Conservation (phyloP, 2,888 invertebrate species). For the Eustalomyia histrio region DNA sequence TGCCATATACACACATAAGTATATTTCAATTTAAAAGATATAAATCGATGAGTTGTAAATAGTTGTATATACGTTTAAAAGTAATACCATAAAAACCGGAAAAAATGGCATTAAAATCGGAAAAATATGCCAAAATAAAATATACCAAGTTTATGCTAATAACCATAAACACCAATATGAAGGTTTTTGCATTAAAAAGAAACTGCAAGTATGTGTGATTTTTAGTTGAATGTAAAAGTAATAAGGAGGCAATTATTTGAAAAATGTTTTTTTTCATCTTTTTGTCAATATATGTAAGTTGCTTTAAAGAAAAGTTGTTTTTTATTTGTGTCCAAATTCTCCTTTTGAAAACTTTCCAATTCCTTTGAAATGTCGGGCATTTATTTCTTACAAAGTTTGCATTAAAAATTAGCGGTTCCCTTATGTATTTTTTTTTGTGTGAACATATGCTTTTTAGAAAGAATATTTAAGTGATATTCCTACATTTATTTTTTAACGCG, state of each 20-base stretch:
- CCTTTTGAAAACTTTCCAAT: too few species aligned
- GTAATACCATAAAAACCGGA: background rate
- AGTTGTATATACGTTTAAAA: background rate
- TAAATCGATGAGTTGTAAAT: conserved; percentile 47
- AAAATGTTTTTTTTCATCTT: too few species aligned
- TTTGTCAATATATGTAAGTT: too few species aligned
- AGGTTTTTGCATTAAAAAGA: background rate
- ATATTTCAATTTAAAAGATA: conserved; percentile 20
- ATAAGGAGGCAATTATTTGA: too few species aligned
- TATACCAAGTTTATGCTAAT: conserved; percentile 40
- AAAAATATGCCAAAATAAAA: conserved; percentile 13
- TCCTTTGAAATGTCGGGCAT: too few species aligned
- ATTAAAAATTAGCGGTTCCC: background rate
- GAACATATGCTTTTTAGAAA: background rate
- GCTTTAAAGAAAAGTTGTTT: too few species aligned
- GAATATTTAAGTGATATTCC: conserved; percentile 10
- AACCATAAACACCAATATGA: conserved; percentile 28
- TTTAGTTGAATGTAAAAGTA: background rate
- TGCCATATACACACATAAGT: background rate
- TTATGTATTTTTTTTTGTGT: background rate
- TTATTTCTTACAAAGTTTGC: background rate
- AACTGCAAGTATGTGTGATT: background rate
- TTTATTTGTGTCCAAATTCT: too few species aligned
- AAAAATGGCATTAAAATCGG: background rate
- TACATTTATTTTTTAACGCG: background rate